phyloP scores from a whole-genome alignment of 2,113 vertebrate species.

The Scopus umbretta region DNA sequence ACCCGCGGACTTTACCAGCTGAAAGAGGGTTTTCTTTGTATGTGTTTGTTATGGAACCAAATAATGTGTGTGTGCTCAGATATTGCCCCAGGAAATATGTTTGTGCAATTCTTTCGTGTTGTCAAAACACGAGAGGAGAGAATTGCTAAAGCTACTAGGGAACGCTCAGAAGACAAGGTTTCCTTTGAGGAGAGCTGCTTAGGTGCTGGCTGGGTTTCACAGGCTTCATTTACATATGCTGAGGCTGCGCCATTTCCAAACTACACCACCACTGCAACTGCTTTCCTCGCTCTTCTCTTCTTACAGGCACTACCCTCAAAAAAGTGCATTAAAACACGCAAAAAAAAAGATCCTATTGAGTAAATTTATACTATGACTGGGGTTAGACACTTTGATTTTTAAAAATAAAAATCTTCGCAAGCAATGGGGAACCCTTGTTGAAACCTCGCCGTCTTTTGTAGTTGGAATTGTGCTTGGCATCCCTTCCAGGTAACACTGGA shows the following conservation, averaged over 20 bases:
- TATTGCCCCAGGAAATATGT: not conserved
- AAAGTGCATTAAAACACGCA: not conserved
- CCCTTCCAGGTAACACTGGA: not conserved
- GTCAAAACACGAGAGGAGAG: constrained; percentile 18
- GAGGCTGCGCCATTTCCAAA: not conserved
- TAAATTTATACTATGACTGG: not conserved
- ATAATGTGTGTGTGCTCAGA: not conserved
- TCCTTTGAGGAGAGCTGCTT: constrained; percentile 25
- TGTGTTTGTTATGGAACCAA: constrained; percentile 42
- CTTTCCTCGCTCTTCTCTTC: not conserved
- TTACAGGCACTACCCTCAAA: not conserved
- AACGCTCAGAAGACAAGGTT: constrained; percentile 17
- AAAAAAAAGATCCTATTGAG: not conserved
- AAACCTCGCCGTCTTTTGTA: not conserved
- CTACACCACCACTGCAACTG: not conserved
- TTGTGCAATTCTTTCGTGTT: constrained; percentile 43
- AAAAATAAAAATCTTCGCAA: not conserved
- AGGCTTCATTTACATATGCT: not conserved
- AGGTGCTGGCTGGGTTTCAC: constrained; percentile 16
- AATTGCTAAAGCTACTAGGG: not conserved
- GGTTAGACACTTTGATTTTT: not conserved
- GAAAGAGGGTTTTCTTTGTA: not conserved
- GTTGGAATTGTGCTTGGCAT: not conserved
- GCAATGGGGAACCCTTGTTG: not conserved
- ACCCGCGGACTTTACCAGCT: not conserved